Conservation (phyloP, 92 coral and sea anemone species). For the Phymanthus crucifer region DNA sequence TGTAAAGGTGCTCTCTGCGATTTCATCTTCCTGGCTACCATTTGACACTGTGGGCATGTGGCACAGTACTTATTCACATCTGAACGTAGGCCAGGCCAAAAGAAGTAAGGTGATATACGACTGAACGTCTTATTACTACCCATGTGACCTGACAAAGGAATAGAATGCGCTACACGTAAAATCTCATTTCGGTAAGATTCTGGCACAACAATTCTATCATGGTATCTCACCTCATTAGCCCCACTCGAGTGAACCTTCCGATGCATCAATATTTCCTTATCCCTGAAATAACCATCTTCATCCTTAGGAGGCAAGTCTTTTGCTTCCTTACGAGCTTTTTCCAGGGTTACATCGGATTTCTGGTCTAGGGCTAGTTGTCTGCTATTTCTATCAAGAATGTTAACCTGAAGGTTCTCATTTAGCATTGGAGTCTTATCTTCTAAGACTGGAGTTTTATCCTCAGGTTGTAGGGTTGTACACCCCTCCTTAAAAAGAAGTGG, state of each 20-base stretch:
- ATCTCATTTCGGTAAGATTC: slow-evolving; percentile 37
- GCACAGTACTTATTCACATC: slow-evolving; percentile 40
- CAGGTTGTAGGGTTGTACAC: neutral
- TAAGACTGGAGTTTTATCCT: neutral
- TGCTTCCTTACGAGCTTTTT: neutral
- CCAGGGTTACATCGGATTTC: too few relatives aligned
- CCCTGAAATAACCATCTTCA: too few relatives aligned
- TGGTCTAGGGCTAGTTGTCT: slow-evolving; percentile 27
- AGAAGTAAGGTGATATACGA: slow-evolving; percentile 37
- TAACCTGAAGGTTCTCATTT: slow-evolving; percentile 6
- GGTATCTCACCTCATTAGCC: too few relatives aligned
- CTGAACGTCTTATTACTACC: slow-evolving; percentile 25
- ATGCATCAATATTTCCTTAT: too few relatives aligned
- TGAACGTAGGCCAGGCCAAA: slow-evolving; percentile 32
- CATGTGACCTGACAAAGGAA: slow-evolving; percentile 52
- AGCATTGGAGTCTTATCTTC: too few relatives aligned
- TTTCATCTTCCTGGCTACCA: slow-evolving; percentile 33
- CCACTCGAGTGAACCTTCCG: too few relatives aligned
- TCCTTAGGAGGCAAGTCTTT: neutral
- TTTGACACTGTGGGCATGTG: slow-evolving; percentile 54
- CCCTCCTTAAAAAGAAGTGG: neutral
- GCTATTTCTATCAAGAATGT: slow-evolving; percentile 36
- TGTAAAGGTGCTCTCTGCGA: slow-evolving; percentile 25
- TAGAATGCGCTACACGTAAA: slow-evolving; percentile 42
- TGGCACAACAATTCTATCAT: slow-evolving; percentile 31